phyloP scores from a whole-genome alignment of 2,888 invertebrate genomes.

The Neoascia interrupta region DNA sequence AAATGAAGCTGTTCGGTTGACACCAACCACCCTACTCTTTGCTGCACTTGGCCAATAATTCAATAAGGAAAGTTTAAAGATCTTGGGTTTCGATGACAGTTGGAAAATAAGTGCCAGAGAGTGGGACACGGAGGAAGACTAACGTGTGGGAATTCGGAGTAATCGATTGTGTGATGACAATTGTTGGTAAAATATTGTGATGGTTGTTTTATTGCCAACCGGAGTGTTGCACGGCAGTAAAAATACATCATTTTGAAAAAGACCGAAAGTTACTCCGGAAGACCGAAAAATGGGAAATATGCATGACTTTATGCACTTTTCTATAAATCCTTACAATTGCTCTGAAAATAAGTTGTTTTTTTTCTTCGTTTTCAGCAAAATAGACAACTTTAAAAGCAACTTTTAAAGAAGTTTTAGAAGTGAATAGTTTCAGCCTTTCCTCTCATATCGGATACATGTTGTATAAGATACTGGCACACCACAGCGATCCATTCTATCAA shows the following conservation, averaged over 20 bases:
- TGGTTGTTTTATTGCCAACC: slow-evolving; percentile 32
- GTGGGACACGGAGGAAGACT: slow-evolving; percentile 1
- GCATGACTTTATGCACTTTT: too few species aligned
- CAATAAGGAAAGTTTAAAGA: slow-evolving; percentile 62
- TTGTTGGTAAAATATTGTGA: slow-evolving; percentile 62
- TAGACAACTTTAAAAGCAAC: too few species aligned
- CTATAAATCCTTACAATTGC: too few species aligned
- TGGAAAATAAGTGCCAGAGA: slow-evolving; percentile 47
- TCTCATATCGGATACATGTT: too few species aligned
- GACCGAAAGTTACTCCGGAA: too few species aligned
- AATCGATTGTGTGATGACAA: slow-evolving; percentile 59
- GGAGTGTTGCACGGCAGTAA: slow-evolving; percentile 1
- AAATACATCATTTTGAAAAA: not conserved
- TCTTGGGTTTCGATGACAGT: slow-evolving; percentile 51
- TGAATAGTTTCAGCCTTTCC: too few species aligned
- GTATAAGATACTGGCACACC: too few species aligned
- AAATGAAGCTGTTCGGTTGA: slow-evolving; percentile 39
- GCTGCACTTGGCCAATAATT: slow-evolving; percentile 62
- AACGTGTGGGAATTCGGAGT: slow-evolving; percentile 37
- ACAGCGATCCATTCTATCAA: too few species aligned
- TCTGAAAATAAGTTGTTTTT: too few species aligned
- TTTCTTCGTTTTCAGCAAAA: too few species aligned
- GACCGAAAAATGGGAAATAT: too few species aligned
- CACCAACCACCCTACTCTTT: slow-evolving; percentile 36
- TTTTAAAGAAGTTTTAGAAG: too few species aligned